Conservation (phyloP, 2,113 vertebrate genomes). For the Calyptommatus sinebrachiatus region DNA sequence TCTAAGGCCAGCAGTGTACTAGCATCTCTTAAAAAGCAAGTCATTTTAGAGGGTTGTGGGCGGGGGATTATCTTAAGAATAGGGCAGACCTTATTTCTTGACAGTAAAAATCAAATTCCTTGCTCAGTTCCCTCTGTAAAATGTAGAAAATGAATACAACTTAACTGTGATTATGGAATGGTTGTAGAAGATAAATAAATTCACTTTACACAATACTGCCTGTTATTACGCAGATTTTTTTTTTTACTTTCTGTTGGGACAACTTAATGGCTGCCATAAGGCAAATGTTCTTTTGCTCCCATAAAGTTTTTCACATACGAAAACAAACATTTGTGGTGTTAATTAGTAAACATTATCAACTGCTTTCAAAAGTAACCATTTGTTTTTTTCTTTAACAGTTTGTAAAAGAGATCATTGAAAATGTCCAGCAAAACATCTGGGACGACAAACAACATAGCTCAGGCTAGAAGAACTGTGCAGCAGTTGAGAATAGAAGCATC, state of each 20-base stretch:
- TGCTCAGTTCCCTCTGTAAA: background rate
- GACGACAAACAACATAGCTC: constrained; percentile 83
- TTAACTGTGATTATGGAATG: background rate
- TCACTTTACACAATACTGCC: background rate
- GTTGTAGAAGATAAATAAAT: background rate
- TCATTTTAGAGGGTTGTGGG: too few relatives aligned
- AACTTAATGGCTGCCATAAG: background rate
- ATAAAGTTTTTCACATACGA: background rate
- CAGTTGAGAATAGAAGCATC: constrained; percentile 87
- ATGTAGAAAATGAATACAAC: background rate
- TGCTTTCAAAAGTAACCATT: fast-evolving
- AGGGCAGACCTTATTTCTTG: background rate
- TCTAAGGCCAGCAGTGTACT: too few relatives aligned
- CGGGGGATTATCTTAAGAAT: too few relatives aligned
- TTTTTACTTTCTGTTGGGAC: background rate
- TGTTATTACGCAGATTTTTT: fast-evolving
- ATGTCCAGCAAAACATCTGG: constrained; percentile 87
- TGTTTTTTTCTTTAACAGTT: constrained; percentile 41
- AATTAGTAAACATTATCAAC: background rate
- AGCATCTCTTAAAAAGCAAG: too few relatives aligned
- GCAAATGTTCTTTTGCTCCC: background rate
- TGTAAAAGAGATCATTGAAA: constrained; percentile 43
- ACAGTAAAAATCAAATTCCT: background rate
- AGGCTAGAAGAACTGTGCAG: constrained; percentile 84
- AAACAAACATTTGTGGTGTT: background rate